Evolutionary conservation across 2,797 vertebrate species (phyloP).

Genomic region (Poliocrania exsul): DNA sequence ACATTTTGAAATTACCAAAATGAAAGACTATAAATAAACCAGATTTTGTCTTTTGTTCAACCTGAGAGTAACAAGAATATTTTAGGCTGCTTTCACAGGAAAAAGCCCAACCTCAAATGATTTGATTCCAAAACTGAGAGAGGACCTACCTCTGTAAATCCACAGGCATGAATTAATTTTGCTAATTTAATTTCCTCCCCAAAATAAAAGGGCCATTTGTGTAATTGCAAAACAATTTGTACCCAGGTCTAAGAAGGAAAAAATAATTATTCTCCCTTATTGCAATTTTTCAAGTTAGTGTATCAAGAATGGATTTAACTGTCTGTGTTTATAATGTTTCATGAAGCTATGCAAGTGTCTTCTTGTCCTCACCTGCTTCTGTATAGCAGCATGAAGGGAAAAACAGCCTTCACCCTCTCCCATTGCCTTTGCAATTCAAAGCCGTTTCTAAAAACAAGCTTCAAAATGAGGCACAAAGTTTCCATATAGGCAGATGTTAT

Average conservation of each 20-base stretch:
- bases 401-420: neutral
- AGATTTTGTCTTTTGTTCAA: neutral
- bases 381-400: neutral
- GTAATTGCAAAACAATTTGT: neutral
- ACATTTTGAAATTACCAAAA: neutral
- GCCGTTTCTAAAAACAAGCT: constrained; percentile 34
- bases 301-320: neutral
- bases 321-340: neutral
- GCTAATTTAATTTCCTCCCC: neutral
- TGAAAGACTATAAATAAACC: neutral
- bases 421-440: constrained; percentile 60
- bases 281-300: neutral
- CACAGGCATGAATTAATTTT: neutral
- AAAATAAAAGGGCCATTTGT: neutral
- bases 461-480: constrained; percentile 58
- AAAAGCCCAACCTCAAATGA: accelerated
- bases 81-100: neutral
- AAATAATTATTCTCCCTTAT: neutral
- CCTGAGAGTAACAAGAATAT: neutral
- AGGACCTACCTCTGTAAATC: neutral
- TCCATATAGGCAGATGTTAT: constrained; percentile 68
- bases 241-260: neutral
- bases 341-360: neutral
- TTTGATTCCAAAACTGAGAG: neutral
- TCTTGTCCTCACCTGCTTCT: neutral